Conservation (phyloP, 2,797 vertebrate species). For the Galago senegalensis region DNA sequence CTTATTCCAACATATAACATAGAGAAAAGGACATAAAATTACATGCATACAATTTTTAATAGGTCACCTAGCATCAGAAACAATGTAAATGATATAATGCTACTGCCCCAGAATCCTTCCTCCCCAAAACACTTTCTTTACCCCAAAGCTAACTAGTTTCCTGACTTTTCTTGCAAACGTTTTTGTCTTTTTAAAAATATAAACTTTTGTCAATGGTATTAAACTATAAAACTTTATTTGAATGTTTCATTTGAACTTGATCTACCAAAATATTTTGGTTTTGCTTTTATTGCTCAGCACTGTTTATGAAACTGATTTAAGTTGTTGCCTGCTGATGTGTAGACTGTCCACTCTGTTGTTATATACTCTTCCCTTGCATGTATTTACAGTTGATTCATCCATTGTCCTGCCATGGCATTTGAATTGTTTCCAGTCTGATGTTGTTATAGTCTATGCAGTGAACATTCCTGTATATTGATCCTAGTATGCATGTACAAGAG, state of each 20-base stretch:
- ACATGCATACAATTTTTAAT: not conserved
- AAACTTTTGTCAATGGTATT: not conserved
- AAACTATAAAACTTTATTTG: not conserved
- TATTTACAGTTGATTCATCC: not conserved
- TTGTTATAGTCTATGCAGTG: not conserved
- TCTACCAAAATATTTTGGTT: not conserved
- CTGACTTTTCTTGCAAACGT: not conserved
- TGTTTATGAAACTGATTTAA: not conserved
- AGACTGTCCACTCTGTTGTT: not conserved
- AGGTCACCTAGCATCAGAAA: not conserved
- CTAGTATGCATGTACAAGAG: not conserved
- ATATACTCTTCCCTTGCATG: not conserved
- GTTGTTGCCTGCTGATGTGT: not conserved
- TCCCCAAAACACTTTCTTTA: not conserved
- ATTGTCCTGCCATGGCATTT: not conserved
- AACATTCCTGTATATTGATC: not conserved
- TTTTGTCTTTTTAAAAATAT: not conserved
- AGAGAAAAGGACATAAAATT: not conserved
- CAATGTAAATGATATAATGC: not conserved
- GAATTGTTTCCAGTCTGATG: not conserved
- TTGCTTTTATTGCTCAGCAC: not conserved
- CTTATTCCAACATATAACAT: not conserved
- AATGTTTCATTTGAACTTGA: conserved; percentile 20
- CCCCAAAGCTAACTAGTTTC: not conserved
- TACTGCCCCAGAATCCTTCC: not conserved